These are phyloP conservation scores for Campylorhamphus procurvoides DNA, from an alignment of 2,113 vertebrate species.

Conservation along the genomic window DNA sequence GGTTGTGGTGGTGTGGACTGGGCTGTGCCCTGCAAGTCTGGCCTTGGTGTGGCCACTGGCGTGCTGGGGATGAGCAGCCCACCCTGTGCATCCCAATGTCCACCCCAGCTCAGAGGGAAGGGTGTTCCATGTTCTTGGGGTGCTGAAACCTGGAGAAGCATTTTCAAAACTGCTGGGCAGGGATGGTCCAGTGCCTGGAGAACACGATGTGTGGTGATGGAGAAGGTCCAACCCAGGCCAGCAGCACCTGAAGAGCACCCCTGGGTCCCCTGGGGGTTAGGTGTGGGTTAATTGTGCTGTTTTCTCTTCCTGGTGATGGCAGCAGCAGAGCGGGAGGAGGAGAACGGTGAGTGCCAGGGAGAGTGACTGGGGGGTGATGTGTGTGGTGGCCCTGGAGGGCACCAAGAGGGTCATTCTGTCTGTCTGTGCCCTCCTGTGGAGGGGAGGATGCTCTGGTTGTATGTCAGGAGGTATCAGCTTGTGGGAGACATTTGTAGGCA, in stretches of 20 bases:
- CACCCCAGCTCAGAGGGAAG: background rate
- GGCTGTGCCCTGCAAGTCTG: background rate
- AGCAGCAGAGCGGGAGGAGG: slow-evolving; percentile 34
- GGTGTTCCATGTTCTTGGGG: background rate
- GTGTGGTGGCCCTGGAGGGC: background rate
- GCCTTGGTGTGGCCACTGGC: background rate
- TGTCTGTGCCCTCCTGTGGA: background rate
- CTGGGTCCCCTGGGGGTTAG: background rate
- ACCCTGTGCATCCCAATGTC: background rate
- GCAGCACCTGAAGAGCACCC: background rate
- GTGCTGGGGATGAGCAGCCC: background rate
- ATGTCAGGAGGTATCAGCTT: fast-evolving
- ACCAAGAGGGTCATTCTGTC: fast-evolving
- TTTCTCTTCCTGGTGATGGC: slow-evolving; percentile 25
- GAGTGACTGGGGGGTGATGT: background rate
- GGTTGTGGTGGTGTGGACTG: background rate
- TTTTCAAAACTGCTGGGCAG: background rate
- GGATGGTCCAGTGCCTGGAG: background rate
- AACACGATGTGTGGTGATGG: background rate
- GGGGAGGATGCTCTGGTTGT: background rate
- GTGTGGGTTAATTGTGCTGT: background rate
- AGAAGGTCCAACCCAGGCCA: background rate
- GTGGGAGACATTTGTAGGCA: background rate
- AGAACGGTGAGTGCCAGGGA: slow-evolving; percentile 27
- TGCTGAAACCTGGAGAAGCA: background rate